These are phyloP conservation scores for Drosophila sulfurigaster DNA, from an alignment of 1,140 invertebrate genomes.

Conservation along the genomic window DNA sequence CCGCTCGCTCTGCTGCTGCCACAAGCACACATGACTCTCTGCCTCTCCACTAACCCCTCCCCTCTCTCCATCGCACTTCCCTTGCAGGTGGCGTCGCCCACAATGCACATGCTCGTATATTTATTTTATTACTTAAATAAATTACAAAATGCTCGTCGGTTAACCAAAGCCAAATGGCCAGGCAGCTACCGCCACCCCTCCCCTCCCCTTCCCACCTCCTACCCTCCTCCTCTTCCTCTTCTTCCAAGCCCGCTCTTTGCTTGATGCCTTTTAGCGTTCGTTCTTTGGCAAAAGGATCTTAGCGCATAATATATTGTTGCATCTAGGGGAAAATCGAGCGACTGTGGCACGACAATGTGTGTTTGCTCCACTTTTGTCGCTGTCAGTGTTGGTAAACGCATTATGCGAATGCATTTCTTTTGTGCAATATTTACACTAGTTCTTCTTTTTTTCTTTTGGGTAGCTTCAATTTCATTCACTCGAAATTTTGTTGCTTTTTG, in stretches of 20 bases:
- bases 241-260: constrained; percentile 1
- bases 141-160: constrained; percentile 82
- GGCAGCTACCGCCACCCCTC: not conserved
- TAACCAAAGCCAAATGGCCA: constrained; percentile 78
- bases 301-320: constrained; percentile 75
- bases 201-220: too few species aligned
- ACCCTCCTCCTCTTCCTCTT: too few species aligned
- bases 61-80: not conserved
- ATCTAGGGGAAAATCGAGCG: not conserved
- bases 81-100: constrained; percentile 23
- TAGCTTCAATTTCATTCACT: too few species aligned
- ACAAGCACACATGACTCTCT: not conserved
- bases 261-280: constrained; percentile 25
- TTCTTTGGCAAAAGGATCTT: constrained; percentile 58
- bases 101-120: constrained; percentile 65
- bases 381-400: not conserved
- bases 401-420: not conserved
- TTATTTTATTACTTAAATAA: constrained; percentile 84
- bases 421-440: not conserved
- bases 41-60: not conserved
- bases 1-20: constrained; percentile 13
- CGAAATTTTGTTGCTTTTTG: too few species aligned
- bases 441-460: too few species aligned
- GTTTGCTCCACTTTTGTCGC: not conserved
- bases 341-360: not conserved